Base-by-base conservation (phyloP, 2,113 vertebrate species). In the Reinhardtius hippoglossoides region DNA sequence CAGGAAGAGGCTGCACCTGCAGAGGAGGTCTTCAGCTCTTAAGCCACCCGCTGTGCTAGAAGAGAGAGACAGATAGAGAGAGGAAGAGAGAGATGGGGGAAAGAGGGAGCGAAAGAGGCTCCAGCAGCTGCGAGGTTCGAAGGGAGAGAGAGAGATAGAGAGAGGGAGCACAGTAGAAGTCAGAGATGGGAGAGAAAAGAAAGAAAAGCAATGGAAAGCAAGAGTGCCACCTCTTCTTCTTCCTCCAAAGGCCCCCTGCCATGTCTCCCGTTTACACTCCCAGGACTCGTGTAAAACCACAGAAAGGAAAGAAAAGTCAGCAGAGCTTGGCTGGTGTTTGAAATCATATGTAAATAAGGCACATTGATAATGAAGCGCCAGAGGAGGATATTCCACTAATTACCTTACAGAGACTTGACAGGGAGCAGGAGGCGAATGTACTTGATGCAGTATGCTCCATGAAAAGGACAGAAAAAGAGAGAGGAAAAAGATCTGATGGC, bases 1-100 rank as follows among this genome's bases (percentile, higher is more conserved):
- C 85, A 91, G 88, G 88, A 92, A 92, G 88, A 87, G 82, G 89
- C 80, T 92, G 92, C 92, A 93, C 92, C 92, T 93, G 92, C 91
- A 92, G 88, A 87, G 86, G 90, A 91, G 91, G 87, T 91, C 88
- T 88, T 86, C 85, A 77, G 90, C 82, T 78, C 83, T 72, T 59
- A 65, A 79, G 60, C 87, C 88, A 70, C 89, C 89, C 78, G 83
- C 92, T 89, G 92, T 77, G 88, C 76, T 76, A 50, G 75, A 40
- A 72, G 80, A 84, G 76, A 71, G 82, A 78, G 55, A 78, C 21
- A 59, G 68, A 65, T 21, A 71, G 58, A 65, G 37, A 44, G 26
- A 68, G 9, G 21, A 23, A 37, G 58, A 42, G 66, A 63, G 70
- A 63, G 50, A 48, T 10, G 48, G 81, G 78, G 0, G 73, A 76